Evolutionary conservation across 2,888 invertebrate species (phyloP), one percentile per base, ranked within the genome.

Genomic region (Arrhopalites spinosus): DNA sequence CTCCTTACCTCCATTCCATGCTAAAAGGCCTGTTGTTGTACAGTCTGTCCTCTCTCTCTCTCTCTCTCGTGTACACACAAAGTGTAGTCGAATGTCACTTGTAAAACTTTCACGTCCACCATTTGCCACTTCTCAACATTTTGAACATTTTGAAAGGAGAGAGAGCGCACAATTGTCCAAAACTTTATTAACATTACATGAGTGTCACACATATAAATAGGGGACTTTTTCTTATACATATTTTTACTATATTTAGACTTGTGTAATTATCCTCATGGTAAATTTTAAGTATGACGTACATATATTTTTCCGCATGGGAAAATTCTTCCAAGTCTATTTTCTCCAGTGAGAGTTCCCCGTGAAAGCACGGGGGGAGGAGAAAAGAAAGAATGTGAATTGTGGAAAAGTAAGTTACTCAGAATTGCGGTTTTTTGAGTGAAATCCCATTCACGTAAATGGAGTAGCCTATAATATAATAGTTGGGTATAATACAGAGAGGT

Each of bases 1-100:
- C 20, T 59, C 20, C 59, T 23, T 59, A 8, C 59, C n/a, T 64
- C 53, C 3, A 53, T 53, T 8, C 17, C 63, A 68, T 68, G n/a
- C n/a, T n/a, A 20, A n/a, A 59, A 59, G 23, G 25, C 2, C 2
- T 59, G 20, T 23, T 59, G 8, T 59, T 59, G 20, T 25, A 59
- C 59, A 59, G 20, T 23, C 59, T 1, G 20, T 59, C 23, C 11
- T 25, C 59, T 13, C 59, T 2, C 25, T n/a, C n/a, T n/a, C 47
- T 45, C 47, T 15, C 47, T 45, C 8, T 45, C 8, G 47, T n/a
- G n/a, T n/a, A 15, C 15, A 45, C 47, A 45, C 8, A 45, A 45
- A 13, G 47, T 45, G 15, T 15, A 45, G 11, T 45, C 47, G 8
- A 15, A 53, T 59, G 8, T 11, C 59, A 59, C 20, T 5, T 36